A percentile compares a stretch with the other conserved stretches of the same genome.
These are phyloP conservation scores for Zeugodacus cucurbitae DNA, from an alignment of 1,140 invertebrate species.

Conservation along the genomic window DNA sequence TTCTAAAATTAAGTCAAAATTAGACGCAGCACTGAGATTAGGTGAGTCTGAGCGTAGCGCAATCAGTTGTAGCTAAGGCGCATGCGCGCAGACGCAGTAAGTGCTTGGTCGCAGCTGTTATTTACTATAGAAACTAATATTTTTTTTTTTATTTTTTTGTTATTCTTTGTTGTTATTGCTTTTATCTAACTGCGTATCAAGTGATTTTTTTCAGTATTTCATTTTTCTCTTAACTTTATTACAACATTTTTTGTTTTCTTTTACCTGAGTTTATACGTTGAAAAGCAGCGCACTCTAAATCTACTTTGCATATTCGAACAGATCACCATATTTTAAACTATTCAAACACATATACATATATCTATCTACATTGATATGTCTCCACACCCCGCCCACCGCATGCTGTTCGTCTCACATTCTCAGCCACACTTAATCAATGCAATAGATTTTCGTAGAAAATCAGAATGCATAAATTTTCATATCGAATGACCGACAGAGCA, in stretches of 20 bases:
- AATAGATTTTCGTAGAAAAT: slow-evolving; percentile 20
- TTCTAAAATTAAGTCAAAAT: not conserved
- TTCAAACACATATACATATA: not conserved
- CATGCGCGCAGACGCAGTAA: not conserved
- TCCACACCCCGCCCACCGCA: not conserved
- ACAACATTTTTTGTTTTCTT: not conserved
- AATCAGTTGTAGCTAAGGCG: not conserved
- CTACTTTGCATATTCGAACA: not conserved
- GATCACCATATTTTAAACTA: not conserved
- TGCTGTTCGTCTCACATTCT: not conserved
- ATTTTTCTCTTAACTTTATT: not conserved
- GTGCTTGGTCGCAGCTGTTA: not conserved
- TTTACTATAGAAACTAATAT: not conserved
- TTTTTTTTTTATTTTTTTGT: not conserved
- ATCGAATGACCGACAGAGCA: slow-evolving; percentile 13
- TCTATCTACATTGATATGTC: not conserved
- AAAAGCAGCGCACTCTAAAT: not conserved
- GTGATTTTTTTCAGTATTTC: not conserved
- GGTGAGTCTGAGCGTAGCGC: not conserved
- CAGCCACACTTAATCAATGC: not conserved
- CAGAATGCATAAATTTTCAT: slow-evolving; percentile 36
- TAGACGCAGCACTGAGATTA: not conserved
- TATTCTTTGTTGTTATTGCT: not conserved
- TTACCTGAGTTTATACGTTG: not conserved
- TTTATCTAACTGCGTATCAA: not conserved